Evolutionary conservation across 2,113 vertebrate species (phyloP).

Genomic region (Corythornis cristatus): DNA sequence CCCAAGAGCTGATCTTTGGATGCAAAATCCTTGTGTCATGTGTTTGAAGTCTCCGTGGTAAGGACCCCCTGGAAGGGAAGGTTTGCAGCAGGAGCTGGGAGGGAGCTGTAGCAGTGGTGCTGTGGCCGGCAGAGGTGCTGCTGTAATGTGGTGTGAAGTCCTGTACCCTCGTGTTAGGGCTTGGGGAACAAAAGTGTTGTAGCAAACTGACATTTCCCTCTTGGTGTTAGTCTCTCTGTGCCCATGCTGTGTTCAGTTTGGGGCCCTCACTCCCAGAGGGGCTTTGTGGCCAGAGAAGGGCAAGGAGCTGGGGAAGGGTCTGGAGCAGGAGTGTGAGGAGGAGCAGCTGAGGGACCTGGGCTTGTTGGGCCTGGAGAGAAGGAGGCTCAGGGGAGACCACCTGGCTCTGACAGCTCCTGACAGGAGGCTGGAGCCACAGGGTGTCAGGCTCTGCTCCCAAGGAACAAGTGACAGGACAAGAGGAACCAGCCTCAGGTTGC

Average conservation of each 20-base stretch:
- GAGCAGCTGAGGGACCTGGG: neutral
- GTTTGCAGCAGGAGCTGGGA: neutral
- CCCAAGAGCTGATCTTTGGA: neutral
- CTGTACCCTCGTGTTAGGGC: neutral
- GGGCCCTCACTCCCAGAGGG: neutral
- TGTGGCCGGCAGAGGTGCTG: rapidly evolving
- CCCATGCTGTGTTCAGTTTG: neutral
- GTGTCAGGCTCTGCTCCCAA: too few species aligned
- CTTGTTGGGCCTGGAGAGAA: neutral
- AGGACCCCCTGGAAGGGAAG: neutral
- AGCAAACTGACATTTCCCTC: neutral
- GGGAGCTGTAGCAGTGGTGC: neutral
- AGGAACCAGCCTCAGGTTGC: neutral
- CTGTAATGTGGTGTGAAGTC: neutral
- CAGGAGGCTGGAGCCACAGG: too few species aligned
- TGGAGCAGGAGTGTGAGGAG: neutral
- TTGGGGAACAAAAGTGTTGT: neutral
- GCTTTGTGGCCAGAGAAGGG: neutral
- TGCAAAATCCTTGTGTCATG: neutral
- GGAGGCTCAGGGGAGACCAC: neutral
- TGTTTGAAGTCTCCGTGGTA: neutral
- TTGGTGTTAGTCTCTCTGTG: neutral
- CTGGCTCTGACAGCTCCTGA: neutral
- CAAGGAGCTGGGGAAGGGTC: neutral
- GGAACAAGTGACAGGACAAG: too few species aligned